Evolutionary conservation across 2,797 vertebrate genomes (phyloP).

Genomic region (Sebastes ruberrimus): DNA sequence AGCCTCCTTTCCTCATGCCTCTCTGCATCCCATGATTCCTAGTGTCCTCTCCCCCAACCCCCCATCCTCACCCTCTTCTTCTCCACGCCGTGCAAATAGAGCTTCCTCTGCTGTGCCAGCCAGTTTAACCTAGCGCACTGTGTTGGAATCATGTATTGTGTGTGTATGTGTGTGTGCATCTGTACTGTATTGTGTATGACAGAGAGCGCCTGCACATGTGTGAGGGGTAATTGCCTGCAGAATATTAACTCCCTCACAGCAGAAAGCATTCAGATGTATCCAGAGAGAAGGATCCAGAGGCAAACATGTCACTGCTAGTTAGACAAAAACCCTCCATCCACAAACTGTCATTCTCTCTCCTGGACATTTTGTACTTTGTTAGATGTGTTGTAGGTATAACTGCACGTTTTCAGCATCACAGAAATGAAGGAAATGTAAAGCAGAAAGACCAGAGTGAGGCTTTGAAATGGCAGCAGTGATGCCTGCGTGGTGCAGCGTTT

Average conservation of each 20-base stretch:
- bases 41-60: conserved; percentile 26
- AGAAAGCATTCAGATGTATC: conserved; percentile 3
- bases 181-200: neutral
- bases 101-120: neutral
- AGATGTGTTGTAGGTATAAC: neutral
- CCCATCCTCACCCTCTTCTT: neutral
- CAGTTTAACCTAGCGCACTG: conserved; percentile 7
- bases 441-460: neutral
- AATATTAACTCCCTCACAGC: conserved; percentile 18
- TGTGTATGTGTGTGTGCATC: neutral
- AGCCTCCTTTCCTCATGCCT: conserved; percentile 50
- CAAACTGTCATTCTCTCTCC: neutral
- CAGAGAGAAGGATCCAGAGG: neutral
- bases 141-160: conserved; percentile 1
- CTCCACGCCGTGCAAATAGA: neutral
- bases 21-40: conserved; percentile 63
- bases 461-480: neutral
- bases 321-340: neutral
- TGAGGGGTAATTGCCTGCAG: conserved; percentile 29
- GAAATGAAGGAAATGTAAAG: neutral
- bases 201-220: conserved; percentile 5
- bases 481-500: neutral
- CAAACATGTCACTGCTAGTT: neutral
- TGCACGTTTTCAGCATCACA: neutral
- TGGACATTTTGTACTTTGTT: neutral